phyloP scores from a whole-genome alignment of 2,888 invertebrate species.

The Zonitis immaculata region DNA sequence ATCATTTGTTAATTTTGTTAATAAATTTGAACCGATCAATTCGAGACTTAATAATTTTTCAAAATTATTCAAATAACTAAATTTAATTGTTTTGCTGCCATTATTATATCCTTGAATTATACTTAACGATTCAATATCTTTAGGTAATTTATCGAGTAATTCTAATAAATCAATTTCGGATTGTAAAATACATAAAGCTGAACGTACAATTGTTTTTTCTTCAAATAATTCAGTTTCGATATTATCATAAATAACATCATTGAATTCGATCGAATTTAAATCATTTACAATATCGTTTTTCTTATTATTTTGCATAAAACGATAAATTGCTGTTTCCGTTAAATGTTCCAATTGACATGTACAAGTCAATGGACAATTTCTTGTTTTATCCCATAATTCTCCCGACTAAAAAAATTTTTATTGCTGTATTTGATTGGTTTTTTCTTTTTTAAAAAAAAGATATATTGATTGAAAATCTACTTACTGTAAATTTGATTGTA shows the following conservation, averaged over 20 bases:
- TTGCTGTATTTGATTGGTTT: too few species aligned
- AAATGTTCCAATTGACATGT: conserved; percentile 55
- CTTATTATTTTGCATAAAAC: conserved; percentile 50
- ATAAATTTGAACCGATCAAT: conserved; percentile 53
- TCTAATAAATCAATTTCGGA: conserved; percentile 46
- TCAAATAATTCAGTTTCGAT: conserved; percentile 42
- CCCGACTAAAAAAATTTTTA: conserved; percentile 25
- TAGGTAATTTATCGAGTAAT: conserved; percentile 48
- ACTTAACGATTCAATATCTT: conserved; percentile 53
- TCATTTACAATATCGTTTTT: conserved; percentile 30
- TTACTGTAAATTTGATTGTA: neutral
- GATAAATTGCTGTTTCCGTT: conserved; percentile 53
- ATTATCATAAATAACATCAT: conserved; percentile 48
- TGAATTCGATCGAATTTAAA: conserved; percentile 37
- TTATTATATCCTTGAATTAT: conserved; percentile 55
- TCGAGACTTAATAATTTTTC: conserved; percentile 56
- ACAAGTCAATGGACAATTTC: conserved; percentile 51
- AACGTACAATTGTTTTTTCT: conserved; percentile 49
- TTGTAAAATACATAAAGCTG: conserved; percentile 54
- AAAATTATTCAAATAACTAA: conserved; percentile 49
- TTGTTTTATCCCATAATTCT: conserved; percentile 41
- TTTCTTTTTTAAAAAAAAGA: too few species aligned
- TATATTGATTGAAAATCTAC: neutral
- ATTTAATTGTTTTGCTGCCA: conserved; percentile 48
- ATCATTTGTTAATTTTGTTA: conserved; percentile 33